Evolutionary conservation across 2,888 invertebrate species (phyloP), one percentile per base, ranked within the genome.

Genomic region (Fissipunctia ypsillon): DNA sequence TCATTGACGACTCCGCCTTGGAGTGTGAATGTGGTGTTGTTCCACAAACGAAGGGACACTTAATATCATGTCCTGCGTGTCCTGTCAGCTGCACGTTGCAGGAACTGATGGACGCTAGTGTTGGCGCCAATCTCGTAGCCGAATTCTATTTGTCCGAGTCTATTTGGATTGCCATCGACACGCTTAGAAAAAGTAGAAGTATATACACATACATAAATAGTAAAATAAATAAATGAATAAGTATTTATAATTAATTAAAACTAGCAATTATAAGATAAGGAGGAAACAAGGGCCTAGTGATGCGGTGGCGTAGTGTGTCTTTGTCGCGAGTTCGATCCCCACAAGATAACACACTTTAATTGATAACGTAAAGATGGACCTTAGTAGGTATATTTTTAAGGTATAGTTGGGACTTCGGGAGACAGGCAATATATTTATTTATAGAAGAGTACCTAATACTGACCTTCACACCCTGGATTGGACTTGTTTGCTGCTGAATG

Each of bases 231-330:
- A 35, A n/a, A n/a, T n/a, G n/a, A n/a, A n/a, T n/a, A n/a, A n/a
- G 22, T 67, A 50, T 43, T 59, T 57, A 28, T 43, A 59, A 57
- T 68, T 38, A 52, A 68, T 69, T 68, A 22, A 59, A 77, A 74
- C 67, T 16, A 43, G 35, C 28, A 77, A 35, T 28, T 50, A 69
- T 68, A 50, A 68, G 68, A 77, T 76, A 59, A 68, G 12, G 31
- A 31, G 0, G 28, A 19, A 41, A 76, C 35, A 64, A 65, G 41
- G 19, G 19, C 14, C 7, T 43, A 50, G 67, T 43, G 68, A 38
- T 76, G 35, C 3, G 56, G 48, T 31, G 12, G 16, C 25, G 2
- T 41, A 35, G 9, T 25, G 35, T 50, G 22, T 52, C 43, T 59
- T 52, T 59, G 35, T 50, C 9, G 19, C 7, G 3, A 57, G 35